phyloP scores from a whole-genome alignment of 2,888 invertebrate genomes.

The Yponomeuta cagnagella region DNA sequence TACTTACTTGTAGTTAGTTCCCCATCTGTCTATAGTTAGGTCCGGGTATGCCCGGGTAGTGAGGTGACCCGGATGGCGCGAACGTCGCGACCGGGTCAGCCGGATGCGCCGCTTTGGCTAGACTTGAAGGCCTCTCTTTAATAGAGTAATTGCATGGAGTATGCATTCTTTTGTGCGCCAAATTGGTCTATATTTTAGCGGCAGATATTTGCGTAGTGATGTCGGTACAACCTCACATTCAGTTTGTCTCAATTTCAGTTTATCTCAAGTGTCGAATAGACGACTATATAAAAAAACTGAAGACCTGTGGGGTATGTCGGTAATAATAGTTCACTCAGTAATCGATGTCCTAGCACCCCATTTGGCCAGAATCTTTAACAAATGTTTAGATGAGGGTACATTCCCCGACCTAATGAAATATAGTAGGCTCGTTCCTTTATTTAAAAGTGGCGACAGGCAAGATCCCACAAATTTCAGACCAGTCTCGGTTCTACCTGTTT shows the following conservation, averaged over 20 bases:
- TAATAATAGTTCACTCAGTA: too few relatives aligned
- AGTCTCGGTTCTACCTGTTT: too few relatives aligned
- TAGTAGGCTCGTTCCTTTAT: too few relatives aligned
- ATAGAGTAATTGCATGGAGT: slow-evolving; percentile 27
- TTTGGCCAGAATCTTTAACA: too few relatives aligned
- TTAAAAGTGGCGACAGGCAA: too few relatives aligned
- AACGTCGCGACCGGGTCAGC: slow-evolving; percentile 71
- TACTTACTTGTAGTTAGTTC: background rate
- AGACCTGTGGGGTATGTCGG: too few relatives aligned
- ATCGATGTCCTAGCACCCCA: too few relatives aligned
- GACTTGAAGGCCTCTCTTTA: slow-evolving; percentile 44
- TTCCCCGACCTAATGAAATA: too few relatives aligned
- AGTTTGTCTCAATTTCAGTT: too few relatives aligned
- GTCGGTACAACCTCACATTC: too few relatives aligned
- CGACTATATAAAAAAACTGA: background rate
- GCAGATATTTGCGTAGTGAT: background rate
- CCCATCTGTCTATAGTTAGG: background rate
- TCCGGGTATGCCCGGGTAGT: slow-evolving; percentile 18
- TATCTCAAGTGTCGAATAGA: background rate
- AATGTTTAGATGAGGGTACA: too few relatives aligned
- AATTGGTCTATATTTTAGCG: slow-evolving; percentile 3
- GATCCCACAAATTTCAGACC: too few relatives aligned
- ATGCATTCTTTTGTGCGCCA: slow-evolving; percentile 8
- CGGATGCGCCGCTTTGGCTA: slow-evolving; percentile 40
- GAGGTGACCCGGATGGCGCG: slow-evolving; percentile 71